These are phyloP conservation scores for Brienomyrus brachyistius DNA, from an alignment of 2,113 vertebrate species.

Conservation along the genomic window DNA sequence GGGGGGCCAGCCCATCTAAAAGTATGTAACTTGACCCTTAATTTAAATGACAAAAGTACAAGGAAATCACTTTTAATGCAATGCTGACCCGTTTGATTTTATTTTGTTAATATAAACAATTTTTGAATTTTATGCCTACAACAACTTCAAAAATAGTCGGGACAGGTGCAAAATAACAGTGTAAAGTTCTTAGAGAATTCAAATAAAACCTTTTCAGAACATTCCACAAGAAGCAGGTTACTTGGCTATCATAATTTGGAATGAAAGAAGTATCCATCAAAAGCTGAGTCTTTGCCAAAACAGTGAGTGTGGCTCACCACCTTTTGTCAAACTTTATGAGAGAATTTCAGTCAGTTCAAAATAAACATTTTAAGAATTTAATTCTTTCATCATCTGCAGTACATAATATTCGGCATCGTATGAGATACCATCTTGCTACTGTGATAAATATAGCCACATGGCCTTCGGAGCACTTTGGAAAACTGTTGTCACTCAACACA, in stretches of 20 bases:
- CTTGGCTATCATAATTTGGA: neutral
- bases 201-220: neutral
- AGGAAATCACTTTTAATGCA: neutral
- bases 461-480: neutral
- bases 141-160: neutral
- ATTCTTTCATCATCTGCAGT: neutral
- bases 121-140: neutral
- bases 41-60: neutral
- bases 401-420: neutral
- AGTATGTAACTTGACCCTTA: neutral
- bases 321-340: neutral
- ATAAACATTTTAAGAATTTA: neutral
- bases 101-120: neutral
- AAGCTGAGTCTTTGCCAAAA: neutral
- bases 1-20: too few species aligned
- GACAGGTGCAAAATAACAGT: neutral
- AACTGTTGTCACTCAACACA: neutral
- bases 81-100: neutral
- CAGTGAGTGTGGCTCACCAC: neutral
- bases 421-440: neutral
- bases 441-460: neutral
- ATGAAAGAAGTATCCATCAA: neutral
- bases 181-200: neutral
- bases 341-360: neutral
- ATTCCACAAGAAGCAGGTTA: neutral